These are phyloP conservation scores for Chitala chitala DNA, from an alignment of 2,113 vertebrate genomes.

Conservation along the genomic window DNA sequence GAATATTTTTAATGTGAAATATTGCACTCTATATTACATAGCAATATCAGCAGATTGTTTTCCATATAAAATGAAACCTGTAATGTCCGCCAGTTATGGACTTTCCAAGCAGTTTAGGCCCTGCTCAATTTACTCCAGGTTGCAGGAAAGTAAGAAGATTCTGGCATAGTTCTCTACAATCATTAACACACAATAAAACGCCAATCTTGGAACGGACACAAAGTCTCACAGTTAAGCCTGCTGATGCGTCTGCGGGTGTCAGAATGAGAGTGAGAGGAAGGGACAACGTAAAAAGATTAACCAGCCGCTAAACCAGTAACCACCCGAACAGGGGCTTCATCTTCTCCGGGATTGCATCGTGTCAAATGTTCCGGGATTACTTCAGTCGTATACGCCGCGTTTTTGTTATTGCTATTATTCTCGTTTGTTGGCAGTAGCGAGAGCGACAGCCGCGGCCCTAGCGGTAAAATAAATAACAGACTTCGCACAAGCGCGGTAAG, in stretches of 20 bases:
- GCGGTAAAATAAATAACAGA: constrained; percentile 11
- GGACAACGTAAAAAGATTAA: not conserved
- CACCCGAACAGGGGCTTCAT: not conserved
- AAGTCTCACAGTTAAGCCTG: not conserved
- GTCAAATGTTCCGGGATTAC: not conserved
- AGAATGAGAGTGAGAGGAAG: not conserved
- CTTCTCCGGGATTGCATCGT: not conserved
- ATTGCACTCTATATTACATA: constrained; percentile 6
- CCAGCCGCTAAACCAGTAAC: not conserved
- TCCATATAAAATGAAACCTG: not conserved
- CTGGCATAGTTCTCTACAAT: not conserved
- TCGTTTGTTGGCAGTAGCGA: not conserved
- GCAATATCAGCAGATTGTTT: not conserved
- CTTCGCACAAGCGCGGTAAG: not conserved
- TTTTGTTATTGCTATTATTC: not conserved
- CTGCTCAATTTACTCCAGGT: not conserved
- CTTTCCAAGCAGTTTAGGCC: not conserved
- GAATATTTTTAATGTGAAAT: too few relatives aligned
- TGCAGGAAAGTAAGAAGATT: not conserved
- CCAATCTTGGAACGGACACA: not conserved
- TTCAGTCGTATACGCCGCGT: constrained; percentile 13
- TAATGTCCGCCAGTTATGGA: not conserved
- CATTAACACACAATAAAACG: not conserved
- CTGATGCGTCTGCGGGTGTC: not conserved
- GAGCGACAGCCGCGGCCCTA: not conserved